Percentiles rank a stretch among this genome's conserved stretches.
Conservation (phyloP, 2,888 invertebrate genomes). For the Steinernema scapterisci region DNA sequence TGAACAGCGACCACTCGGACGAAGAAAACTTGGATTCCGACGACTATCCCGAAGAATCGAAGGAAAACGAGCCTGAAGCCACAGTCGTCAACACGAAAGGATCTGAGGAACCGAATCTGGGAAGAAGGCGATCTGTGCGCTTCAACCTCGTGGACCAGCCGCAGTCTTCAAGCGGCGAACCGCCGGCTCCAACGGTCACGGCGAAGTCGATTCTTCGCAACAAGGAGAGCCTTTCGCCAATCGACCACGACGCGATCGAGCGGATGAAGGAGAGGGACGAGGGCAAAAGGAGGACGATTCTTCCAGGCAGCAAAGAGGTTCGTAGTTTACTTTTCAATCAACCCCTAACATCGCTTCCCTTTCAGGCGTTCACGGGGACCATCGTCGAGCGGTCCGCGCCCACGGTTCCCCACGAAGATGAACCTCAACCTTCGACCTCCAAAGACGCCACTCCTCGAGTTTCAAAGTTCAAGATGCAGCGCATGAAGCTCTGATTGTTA, state of each 20-base stretch:
- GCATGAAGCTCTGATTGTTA: slow-evolving; percentile 13
- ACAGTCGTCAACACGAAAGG: too few species aligned
- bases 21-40: slow-evolving; percentile 27
- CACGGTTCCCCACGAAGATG: not conserved
- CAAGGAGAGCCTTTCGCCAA: slow-evolving; percentile 8
- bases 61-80: not conserved
- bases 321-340: not conserved
- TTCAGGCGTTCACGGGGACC: slow-evolving; percentile 3
- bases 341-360: not conserved
- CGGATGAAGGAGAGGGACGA: slow-evolving; percentile 6
- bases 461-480: slow-evolving; percentile 28
- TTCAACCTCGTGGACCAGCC: slow-evolving; percentile 21
- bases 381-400: not conserved
- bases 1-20: slow-evolving; percentile 17
- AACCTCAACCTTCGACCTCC: slow-evolving; percentile 18
- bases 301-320: slow-evolving; percentile 7
- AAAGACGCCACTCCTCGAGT: not conserved
- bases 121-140: not conserved
- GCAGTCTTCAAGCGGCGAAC: slow-evolving; percentile 7
- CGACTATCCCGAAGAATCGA: not conserved
- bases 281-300: not conserved
- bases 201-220: slow-evolving; percentile 27
- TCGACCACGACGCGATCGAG: slow-evolving; percentile 25
- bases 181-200: not conserved
- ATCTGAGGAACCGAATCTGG: not conserved